Evolutionary conservation across 2,113 vertebrate genomes (phyloP), one percentile per base, ranked within the genome.

Genomic region (Numida meleagris): DNA sequence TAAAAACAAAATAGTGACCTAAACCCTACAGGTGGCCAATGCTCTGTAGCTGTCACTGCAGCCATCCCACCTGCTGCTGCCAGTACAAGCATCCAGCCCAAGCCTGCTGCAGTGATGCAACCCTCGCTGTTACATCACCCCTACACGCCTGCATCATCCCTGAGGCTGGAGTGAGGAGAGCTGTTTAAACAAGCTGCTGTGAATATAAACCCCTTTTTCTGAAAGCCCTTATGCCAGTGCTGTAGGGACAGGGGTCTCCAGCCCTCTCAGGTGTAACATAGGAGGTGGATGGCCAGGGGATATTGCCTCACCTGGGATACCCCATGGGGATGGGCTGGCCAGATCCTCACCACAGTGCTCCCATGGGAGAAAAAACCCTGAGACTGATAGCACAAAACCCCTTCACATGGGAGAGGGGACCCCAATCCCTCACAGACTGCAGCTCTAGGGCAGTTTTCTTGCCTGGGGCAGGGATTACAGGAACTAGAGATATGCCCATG

Each of bases 1-100:
- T 33, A 71, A 17, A n/a, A 25, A 15, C 33, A 46, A 63, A 78
- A 24, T 12, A 0, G 2, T 7, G 2, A 17, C 21, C 73, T 17
- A 1, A 6, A 67, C 27, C 27, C 51, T 43, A 4, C 12, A 31
- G 13, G 38, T 3, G 11, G 50, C 34, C 34, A 74, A 19, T 1
- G 4, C 57, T 63, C 6, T 0, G 50, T 50, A 61, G 59, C 40
- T 10, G 7, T 25, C 53, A 17, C 45, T 1, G 0, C 20, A 20
- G 16, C 34, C 5, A 9, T 57, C 17, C 25, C 6, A 1, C 46
- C 16, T 6, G 23, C 51, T 29, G 20, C 24, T 61, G 84, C 34
- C 0, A 1, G 20, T 8, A 29, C 0, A 1, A 2, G 9, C 12
- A 2, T 48, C 0, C 0, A 1, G 18, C 19, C 66, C 0, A 0